Base-by-base conservation (phyloP, 2,888 invertebrate genomes). In the Blera fallax region DNA sequence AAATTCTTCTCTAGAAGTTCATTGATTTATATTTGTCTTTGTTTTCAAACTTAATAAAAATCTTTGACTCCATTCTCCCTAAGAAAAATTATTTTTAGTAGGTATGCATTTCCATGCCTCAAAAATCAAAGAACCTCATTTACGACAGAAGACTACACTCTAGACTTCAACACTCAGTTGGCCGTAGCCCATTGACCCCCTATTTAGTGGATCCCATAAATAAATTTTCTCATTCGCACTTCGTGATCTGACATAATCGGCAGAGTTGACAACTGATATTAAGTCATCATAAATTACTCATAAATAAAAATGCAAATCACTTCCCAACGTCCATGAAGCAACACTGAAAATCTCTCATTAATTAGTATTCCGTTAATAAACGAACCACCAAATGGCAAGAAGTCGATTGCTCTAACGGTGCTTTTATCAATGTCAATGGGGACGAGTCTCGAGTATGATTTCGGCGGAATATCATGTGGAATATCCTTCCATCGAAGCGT, bases 291-390 rank as follows among this genome's bases (percentile, higher is more conserved):
- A 70, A 70, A 56, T 54, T 70, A 56, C 29, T 6, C 64, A 74
- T 64, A 74, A 65, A 74, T 74, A 64, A 54, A 74, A 74, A 74
- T 74, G 74, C 74, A 64, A 74, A 74, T 74, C 32, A 56, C 40
- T 52, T 62, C 48, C 34, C 24, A 14, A 52, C 40, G n/a, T 62
- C 40, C 43, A 18, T 8, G 37, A 73, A 62, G 18, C 62, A 62
- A 29, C 37, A 16, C 43, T 32, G 16, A 45, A 10, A 62, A 62
- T 40, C 52, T 40, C 18, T 43, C 62, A 54, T 74, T 64, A 74
- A 74, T 74, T 74, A 64, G 64, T 43, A 52, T 32, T 40, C 64
- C 43, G 54, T 29, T 52, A 18, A 32, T n/a, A 56, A 45, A 54
- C 32, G 45, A 64, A 32, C 54, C 16, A 29, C 24, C 8, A 21